A percentile compares a stretch with the other conserved stretches of the same genome.
Conservation (phyloP, 2,888 invertebrate genomes). For the Tinea pellionella region DNA sequence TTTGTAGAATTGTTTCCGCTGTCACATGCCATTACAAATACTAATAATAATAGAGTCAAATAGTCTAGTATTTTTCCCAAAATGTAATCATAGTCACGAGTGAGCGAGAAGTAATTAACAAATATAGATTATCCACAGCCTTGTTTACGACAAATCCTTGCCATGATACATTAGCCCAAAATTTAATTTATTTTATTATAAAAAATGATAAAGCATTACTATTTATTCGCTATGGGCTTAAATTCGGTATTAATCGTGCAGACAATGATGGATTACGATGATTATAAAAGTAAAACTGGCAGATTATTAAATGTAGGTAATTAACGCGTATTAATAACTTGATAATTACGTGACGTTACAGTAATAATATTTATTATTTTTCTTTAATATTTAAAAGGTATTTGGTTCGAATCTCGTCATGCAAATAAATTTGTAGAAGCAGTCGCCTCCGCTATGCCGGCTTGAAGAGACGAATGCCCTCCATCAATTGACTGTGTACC, state of each 20-base stretch:
- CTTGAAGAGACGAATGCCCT: too few relatives aligned
- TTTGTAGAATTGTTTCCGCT: too few relatives aligned
- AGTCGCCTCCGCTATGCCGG: too few relatives aligned
- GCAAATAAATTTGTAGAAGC: too few relatives aligned
- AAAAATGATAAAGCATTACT: not conserved
- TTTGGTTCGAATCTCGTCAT: too few relatives aligned
- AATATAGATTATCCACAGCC: not conserved
- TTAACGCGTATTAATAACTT: not conserved
- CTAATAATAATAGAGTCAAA: too few relatives aligned
- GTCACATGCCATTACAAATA: too few relatives aligned
- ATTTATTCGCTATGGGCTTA: not conserved
- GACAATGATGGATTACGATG: not conserved
- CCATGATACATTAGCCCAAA: not conserved
- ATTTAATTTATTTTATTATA: not conserved
- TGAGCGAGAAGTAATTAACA: not conserved
- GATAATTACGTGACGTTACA: not conserved
- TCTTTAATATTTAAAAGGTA: too few relatives aligned
- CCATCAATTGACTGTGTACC: too few relatives aligned
- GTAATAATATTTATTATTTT: too few relatives aligned
- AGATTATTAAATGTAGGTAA: too few relatives aligned
- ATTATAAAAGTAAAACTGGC: not conserved
- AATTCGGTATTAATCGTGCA: not conserved
- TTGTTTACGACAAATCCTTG: not conserved
- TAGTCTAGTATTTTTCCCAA: not conserved
- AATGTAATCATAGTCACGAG: not conserved